A percentile compares a stretch with the other conserved stretches of the same genome.
phyloP scores from a whole-genome alignment of 2,888 invertebrate species.

The Metallyticus violacea region DNA sequence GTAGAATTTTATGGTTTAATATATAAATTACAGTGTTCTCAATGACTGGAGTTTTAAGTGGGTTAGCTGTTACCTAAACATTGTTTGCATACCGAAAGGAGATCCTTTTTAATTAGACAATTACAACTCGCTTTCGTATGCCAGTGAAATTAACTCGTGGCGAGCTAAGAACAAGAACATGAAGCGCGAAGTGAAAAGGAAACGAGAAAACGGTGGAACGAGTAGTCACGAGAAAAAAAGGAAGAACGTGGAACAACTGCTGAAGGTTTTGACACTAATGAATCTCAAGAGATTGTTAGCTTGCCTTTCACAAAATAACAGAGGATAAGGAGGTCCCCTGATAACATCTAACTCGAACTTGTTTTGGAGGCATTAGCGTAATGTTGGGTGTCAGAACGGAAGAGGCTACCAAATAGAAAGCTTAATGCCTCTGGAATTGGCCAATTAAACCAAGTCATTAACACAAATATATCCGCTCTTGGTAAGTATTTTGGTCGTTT shows the following conservation, averaged over 20 bases:
- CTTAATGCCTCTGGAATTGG: neutral
- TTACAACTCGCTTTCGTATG: neutral
- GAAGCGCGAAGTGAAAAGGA: neutral
- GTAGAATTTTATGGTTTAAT: neutral
- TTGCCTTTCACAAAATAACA: neutral
- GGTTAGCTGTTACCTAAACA: neutral
- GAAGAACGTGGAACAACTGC: neutral
- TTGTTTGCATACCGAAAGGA: neutral
- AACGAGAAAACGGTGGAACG: neutral
- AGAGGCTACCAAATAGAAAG: neutral
- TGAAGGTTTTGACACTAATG: neutral
- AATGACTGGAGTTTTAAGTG: neutral
- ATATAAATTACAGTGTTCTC: neutral
- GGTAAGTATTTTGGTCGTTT: too few species aligned
- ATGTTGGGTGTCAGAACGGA: neutral
- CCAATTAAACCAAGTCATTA: neutral
- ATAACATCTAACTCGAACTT: neutral
- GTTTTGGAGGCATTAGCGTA: neutral
- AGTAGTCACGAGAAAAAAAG: too few species aligned
- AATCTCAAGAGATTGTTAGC: neutral
- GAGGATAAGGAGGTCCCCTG: neutral
- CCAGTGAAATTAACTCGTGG: neutral
- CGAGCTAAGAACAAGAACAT: neutral
- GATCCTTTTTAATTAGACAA: neutral
- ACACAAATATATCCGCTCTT: neutral